phyloP scores from a whole-genome alignment of 2,113 vertebrate species.

The Caranx ignobilis region DNA sequence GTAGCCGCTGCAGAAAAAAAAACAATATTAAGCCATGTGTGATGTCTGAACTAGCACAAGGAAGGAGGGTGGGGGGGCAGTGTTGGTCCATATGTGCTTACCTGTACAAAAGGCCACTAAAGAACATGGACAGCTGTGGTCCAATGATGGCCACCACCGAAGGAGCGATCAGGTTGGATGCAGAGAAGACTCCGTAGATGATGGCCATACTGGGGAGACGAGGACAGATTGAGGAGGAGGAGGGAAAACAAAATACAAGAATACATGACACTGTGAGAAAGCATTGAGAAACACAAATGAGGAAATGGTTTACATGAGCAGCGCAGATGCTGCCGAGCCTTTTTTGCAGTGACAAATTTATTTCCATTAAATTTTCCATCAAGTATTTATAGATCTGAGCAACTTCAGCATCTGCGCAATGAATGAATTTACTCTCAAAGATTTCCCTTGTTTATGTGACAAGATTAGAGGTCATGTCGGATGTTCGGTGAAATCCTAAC shows the following conservation, averaged over 20 bases:
- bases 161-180: constrained; percentile 94
- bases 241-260: background rate
- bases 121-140: constrained; percentile 93
- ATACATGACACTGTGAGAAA: too few species aligned
- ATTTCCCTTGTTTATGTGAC: background rate
- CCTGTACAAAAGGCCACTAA: constrained; percentile 96
- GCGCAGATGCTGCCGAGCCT: too few species aligned
- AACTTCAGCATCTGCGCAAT: too few species aligned
- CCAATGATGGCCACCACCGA: constrained; percentile 93
- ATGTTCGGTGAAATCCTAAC: background rate
- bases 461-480: background rate
- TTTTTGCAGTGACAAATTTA: too few species aligned
- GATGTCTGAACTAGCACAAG: fast-evolving
- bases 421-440: background rate
- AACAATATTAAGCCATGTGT: background rate
- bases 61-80: fast-evolving
- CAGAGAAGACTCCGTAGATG: constrained; percentile 97
- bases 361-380: too few species aligned
- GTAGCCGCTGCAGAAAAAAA: constrained; percentile 85
- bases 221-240: too few species aligned
- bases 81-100: constrained; percentile 43
- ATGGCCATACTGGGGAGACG: constrained; percentile 89
- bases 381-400: too few species aligned
- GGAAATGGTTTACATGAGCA: too few species aligned
- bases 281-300: too few species aligned